Conservation (phyloP, 2,888 invertebrate species). For the Autographa pulchrina region DNA sequence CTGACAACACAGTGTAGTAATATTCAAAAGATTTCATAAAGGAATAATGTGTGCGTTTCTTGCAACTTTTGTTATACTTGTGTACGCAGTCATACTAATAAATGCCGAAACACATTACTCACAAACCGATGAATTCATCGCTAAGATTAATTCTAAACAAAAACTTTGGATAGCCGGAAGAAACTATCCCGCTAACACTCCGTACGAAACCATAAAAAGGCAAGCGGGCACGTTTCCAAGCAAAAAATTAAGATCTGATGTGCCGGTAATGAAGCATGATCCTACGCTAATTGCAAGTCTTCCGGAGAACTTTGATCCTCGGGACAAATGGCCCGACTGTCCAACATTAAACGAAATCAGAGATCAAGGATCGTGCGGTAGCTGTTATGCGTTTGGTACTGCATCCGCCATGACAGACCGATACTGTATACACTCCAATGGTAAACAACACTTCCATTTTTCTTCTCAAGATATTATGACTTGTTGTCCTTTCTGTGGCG, state of each 20-base stretch:
- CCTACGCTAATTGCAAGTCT: constrained; percentile 81
- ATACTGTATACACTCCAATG: constrained; percentile 58
- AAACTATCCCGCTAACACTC: constrained; percentile 91
- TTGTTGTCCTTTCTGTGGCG: constrained; percentile 46
- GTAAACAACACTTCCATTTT: constrained; percentile 38
- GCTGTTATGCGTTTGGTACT: constrained; percentile 98
- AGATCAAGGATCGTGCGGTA: constrained; percentile 97
- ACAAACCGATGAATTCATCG: constrained; percentile 92
- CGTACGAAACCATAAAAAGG: constrained; percentile 90
- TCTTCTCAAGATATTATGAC: constrained; percentile 40
- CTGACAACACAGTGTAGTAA: background rate
- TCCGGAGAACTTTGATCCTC: constrained; percentile 94
- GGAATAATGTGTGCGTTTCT: constrained; percentile 46
- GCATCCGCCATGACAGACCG: constrained; percentile 97
- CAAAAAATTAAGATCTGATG: constrained; percentile 80
- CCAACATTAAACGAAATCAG: constrained; percentile 95
- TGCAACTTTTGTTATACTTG: constrained; percentile 64
- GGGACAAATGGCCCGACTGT: constrained; percentile 95
- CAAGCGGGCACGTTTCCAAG: constrained; percentile 93
- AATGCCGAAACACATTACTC: constrained; percentile 78
- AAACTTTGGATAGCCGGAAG: constrained; percentile 94
- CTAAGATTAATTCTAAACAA: constrained; percentile 91
- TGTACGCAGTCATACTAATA: constrained; percentile 65
- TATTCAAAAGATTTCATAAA: background rate
- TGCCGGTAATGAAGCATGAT: constrained; percentile 79